Conservation (phyloP, 30 jellyfish, hydroid and myxozoan species). For the Calvadosia cruxmelitensis region DNA sequence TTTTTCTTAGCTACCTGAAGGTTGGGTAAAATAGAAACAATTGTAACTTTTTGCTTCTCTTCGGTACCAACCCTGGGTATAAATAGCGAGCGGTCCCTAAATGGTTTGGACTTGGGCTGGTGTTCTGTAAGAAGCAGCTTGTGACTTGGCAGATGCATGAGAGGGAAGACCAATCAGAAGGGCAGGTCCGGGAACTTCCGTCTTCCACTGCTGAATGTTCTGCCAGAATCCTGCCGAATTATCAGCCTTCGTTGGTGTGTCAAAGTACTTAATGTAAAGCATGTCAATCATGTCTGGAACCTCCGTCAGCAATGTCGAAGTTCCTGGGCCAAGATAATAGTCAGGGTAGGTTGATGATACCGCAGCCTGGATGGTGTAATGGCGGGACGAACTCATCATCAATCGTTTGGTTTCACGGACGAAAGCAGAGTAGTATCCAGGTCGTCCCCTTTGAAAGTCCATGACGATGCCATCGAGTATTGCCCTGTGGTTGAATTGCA, state of each 20-base stretch:
- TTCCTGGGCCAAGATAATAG: constrained; percentile 27
- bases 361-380: constrained; percentile 53
- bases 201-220: constrained; percentile 28
- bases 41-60: no score
- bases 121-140: constrained; percentile 23
- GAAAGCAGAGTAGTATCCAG: constrained; percentile 36
- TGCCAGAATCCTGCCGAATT: constrained; percentile 23
- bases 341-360: constrained; percentile 63
- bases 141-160: constrained; percentile 27
- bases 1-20: no score
- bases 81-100: no score
- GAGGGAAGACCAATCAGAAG: constrained; percentile 32
- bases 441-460: constrained; percentile 58
- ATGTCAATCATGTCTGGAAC: constrained; percentile 35
- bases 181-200: constrained; percentile 37
- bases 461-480: constrained; percentile 45
- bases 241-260: no score
- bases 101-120: constrained; percentile 22
- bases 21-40: no score
- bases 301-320: constrained; percentile 36
- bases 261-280: constrained; percentile 35
- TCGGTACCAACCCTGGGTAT: no score
- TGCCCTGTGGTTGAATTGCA: constrained; percentile 30
- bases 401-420: constrained; percentile 16
- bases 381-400: constrained; percentile 3